Base-by-base conservation (phyloP, 2,113 vertebrate species). In the Tautogolabrus adspersus region DNA sequence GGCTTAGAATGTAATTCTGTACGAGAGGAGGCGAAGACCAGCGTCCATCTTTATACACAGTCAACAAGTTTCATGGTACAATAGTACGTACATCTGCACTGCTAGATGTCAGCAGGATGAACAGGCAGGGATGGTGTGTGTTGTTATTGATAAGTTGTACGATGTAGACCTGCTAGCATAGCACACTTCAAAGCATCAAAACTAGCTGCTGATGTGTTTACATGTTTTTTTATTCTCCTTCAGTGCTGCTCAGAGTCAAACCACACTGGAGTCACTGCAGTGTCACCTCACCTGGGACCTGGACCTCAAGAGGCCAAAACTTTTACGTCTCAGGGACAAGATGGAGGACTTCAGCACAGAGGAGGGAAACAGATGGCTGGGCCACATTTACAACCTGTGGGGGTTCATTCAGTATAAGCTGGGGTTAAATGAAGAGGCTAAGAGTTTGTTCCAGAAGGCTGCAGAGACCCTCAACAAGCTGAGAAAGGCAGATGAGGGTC, bases 231-330 rank as follows among this genome's bases (percentile, higher is more conserved):
- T 47, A 34, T 58, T 38, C 8, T 51, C 52, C 66, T 51, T 40
- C 73, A 89, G 87, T 58, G 49, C 55, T 51, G 23, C 54, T 85
- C 60, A 22, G 44, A 79, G 26, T 46, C 30, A 21, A 5, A 37
- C 30, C 1, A 23, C 1, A 40, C 85, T 92, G 54, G 64, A 72
- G 42, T 37, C 76, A 19, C 74, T 92, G 23, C 65, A 90, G 77
- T 89, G 89, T 15, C 91, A 92, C 81, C 91, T 90, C 67, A 92
- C 81, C 22, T 91, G 91, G 89, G 72, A 72, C 8, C 66, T 92
- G 51, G 18, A 76, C 0, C 0, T 3, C 16, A 58, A 13, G 55
- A 56, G 42, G 23, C 62, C 65, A 11, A 61, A 12, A 34, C 77
- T 87, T 5, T 3, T 80, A 8, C 1, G 0, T 11, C n/a, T 89